Evolutionary conservation across 1,140 invertebrate species (phyloP), one percentile per base, ranked within the genome.

Genomic region (Apis laboriosa): DNA sequence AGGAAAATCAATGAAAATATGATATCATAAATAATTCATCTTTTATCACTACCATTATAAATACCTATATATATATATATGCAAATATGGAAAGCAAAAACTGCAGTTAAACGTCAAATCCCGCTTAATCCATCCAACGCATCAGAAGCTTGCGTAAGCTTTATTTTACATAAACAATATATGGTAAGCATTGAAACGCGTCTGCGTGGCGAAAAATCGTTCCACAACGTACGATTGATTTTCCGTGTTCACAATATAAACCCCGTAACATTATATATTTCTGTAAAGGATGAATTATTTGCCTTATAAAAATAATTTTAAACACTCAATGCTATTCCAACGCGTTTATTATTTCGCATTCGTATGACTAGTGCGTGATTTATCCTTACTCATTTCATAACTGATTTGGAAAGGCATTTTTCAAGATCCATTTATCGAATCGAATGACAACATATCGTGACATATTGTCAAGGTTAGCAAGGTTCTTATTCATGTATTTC

Each of bases 361-460:
- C 51, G 7, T 68, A 68, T 13, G 21, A 24, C n/a, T 13, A 1
- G 17, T 34, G 43, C 28, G 24, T 43, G 64, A 43, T 43, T 43
- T 43, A 43, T 34, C 17, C n/a, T 70, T 78, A 86, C 67, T 68
- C 77, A 72, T 86, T 67, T n/a, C 58, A 51, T 51, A 76, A 71
- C 77, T 74, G 78, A 88, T 86, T 86, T 84, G 71, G 72, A 89
- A 91, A 88, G 70, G 56, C 66, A 24, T 68, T 71, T 85, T 81
- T 84, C 85, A 84, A 43, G 34, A 43, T 63, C 68, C 73, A 86
- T 84, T 90, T 85, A 87, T 77, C 78, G 75, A 83, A 74, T 75
- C 89, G 82, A 7, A 86, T 82, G 84, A 86, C 86, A 87, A 88
- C 79, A 75, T 84, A 77, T 89, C 85, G 83, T 86, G 89, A 85